Conservation (phyloP, 2,888 invertebrate species). For the Drosophila melanosoma region DNA sequence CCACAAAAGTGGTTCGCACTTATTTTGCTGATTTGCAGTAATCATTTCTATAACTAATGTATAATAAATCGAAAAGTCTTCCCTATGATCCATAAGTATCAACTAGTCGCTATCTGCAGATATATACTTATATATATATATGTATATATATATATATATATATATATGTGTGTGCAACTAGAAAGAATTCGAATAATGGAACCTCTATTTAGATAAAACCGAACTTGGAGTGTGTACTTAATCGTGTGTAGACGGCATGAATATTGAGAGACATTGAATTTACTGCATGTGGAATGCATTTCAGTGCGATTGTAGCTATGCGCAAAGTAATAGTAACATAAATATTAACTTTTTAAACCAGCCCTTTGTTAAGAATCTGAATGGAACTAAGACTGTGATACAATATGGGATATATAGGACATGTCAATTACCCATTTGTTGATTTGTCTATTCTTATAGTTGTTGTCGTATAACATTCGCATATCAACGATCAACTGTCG, state of each 20-base stretch:
- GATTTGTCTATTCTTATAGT: background rate
- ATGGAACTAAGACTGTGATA: background rate
- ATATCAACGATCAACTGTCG: background rate
- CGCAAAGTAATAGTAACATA: conserved; percentile 23
- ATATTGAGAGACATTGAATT: conserved; percentile 16
- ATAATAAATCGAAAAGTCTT: conserved; percentile 41
- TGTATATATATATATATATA: background rate
- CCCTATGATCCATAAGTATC: conserved; percentile 2
- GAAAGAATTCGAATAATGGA: conserved; percentile 35
- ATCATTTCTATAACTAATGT: conserved; percentile 51
- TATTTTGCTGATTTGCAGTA: conserved; percentile 9
- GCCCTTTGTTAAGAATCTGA: background rate
- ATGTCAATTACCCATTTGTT: too few relatives aligned
- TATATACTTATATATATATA: background rate
- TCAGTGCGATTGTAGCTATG: background rate
- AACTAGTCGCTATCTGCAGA: background rate
- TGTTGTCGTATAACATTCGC: background rate
- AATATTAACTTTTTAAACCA: background rate
- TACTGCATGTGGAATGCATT: conserved; percentile 4
- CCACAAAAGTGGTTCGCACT: conserved; percentile 9
- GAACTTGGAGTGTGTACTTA: conserved; percentile 16
- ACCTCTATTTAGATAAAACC: conserved; percentile 50
- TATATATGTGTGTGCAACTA: conserved; percentile 6
- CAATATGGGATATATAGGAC: background rate
- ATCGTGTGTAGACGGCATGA: background rate